phyloP scores from a whole-genome alignment of 2,888 invertebrate species.

The Lithophane semibrunnea region DNA sequence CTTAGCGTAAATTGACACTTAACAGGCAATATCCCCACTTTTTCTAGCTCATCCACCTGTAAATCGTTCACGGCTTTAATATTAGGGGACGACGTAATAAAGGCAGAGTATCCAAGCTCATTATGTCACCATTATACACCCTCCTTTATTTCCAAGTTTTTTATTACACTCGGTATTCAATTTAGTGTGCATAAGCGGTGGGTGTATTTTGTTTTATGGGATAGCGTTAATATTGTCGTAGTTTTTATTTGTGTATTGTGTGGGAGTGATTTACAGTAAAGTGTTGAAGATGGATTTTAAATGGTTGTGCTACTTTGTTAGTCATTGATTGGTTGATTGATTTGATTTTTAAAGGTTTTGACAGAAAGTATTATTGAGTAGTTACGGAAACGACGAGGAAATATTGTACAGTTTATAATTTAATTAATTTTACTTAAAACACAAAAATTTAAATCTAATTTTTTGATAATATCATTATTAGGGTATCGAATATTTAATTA shows the following conservation, averaged over 20 bases:
- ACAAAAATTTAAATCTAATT: too few relatives aligned
- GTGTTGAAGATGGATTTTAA: not conserved
- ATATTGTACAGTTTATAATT: too few relatives aligned
- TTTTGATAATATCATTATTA: too few relatives aligned
- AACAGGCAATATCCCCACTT: slow-evolving; percentile 58
- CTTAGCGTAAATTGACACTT: slow-evolving; percentile 52
- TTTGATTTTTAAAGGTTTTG: too few relatives aligned
- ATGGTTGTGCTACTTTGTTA: not conserved
- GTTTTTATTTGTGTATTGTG: slow-evolving; percentile 23
- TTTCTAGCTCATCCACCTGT: slow-evolving; percentile 57
- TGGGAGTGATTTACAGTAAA: slow-evolving; percentile 6
- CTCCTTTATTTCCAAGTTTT: slow-evolving; percentile 73
- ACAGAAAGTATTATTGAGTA: too few relatives aligned
- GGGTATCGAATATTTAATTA: too few relatives aligned
- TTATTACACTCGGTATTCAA: slow-evolving; percentile 81
- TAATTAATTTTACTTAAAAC: too few relatives aligned
- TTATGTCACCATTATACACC: slow-evolving; percentile 71
- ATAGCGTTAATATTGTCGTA: slow-evolving; percentile 21
- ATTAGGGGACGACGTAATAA: slow-evolving; percentile 67
- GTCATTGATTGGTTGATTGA: too few relatives aligned
- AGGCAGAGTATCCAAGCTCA: slow-evolving; percentile 69
- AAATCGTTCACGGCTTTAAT: slow-evolving; percentile 65
- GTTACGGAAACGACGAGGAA: too few relatives aligned
- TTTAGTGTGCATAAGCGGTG: slow-evolving; percentile 65
- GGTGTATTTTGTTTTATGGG: slow-evolving; percentile 41